phyloP scores from a whole-genome alignment of 1,140 invertebrate genomes.

The Procambarus virginalis region DNA sequence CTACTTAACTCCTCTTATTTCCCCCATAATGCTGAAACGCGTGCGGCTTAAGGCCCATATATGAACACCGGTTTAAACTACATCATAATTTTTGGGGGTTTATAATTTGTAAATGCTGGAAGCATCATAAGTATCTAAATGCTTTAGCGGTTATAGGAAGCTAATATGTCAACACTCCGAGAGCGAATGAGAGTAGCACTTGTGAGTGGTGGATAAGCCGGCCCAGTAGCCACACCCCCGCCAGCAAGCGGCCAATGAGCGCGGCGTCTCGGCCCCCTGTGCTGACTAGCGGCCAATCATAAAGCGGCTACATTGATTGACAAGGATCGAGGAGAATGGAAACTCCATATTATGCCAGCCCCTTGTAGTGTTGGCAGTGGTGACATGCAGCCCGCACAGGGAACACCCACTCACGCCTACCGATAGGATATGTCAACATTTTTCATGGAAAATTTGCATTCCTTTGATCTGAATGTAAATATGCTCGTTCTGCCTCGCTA shows the following conservation, averaged over 20 bases:
- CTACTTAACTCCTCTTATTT: not conserved
- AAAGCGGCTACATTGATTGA: slow-evolving; percentile 58
- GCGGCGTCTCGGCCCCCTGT: slow-evolving; percentile 36
- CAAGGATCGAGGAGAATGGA: slow-evolving; percentile 60
- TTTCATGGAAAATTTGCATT: slow-evolving; percentile 59
- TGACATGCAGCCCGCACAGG: slow-evolving; percentile 35
- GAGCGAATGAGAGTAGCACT: slow-evolving; percentile 48
- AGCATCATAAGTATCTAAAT: no score
- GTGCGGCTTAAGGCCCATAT: not conserved
- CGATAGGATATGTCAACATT: slow-evolving; percentile 22
- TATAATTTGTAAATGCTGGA: no score
- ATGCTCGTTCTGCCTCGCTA: slow-evolving; percentile 9
- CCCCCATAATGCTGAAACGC: not conserved
- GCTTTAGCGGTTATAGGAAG: not conserved
- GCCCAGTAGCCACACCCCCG: slow-evolving; percentile 53
- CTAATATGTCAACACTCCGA: slow-evolving; percentile 2
- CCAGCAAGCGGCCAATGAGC: slow-evolving; percentile 46
- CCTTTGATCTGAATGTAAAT: slow-evolving; percentile 62
- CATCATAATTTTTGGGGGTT: no score
- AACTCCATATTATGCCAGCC: slow-evolving; percentile 65
- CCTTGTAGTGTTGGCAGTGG: slow-evolving; percentile 40
- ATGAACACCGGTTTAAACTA: not conserved
- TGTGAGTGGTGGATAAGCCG: slow-evolving; percentile 66
- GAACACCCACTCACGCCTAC: slow-evolving; percentile 39
- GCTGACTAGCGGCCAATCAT: slow-evolving; percentile 61